phyloP scores from a whole-genome alignment of 2,888 invertebrate species.

The Agrotis segetum region DNA sequence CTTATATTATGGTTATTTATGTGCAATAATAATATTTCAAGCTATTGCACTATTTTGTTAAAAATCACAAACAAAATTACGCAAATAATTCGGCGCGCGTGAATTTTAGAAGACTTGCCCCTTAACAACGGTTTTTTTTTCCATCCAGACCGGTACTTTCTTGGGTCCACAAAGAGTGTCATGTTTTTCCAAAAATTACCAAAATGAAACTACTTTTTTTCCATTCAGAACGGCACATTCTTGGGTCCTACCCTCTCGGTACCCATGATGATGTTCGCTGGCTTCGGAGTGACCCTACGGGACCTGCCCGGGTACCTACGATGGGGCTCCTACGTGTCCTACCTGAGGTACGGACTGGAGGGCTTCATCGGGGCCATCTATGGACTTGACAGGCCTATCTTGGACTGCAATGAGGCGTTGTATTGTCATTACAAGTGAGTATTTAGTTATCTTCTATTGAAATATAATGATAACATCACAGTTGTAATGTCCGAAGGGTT shows the following conservation, averaged over 20 bases:
- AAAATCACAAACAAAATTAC: no score
- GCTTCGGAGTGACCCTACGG: conserved; percentile 97
- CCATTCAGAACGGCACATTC: conserved; percentile 97
- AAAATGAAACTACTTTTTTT: neutral
- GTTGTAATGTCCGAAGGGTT: no score
- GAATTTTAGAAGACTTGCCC: no score
- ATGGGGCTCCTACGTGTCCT: conserved; percentile 98
- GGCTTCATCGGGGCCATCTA: conserved; percentile 96
- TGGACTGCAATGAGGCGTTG: conserved; percentile 94
- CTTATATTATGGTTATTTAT: no score
- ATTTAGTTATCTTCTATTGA: no score
- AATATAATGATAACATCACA: no score
- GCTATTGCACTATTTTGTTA: no score
- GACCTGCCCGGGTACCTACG: conserved; percentile 96
- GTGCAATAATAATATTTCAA: no score
- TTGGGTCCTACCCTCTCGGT: conserved; percentile 97
- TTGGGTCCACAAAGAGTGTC: no score
- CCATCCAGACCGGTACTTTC: no score
- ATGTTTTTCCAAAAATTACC: neutral
- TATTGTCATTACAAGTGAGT: conserved; percentile 95
- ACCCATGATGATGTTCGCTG: conserved; percentile 99
- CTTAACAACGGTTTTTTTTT: no score
- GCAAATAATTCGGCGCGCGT: no score
- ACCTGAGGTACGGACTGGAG: conserved; percentile 97
- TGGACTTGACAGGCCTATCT: conserved; percentile 93